Evolutionary conservation across 2,113 vertebrate species (phyloP), one percentile per base, ranked within the genome.

Genomic region (Python bivittatus): DNA sequence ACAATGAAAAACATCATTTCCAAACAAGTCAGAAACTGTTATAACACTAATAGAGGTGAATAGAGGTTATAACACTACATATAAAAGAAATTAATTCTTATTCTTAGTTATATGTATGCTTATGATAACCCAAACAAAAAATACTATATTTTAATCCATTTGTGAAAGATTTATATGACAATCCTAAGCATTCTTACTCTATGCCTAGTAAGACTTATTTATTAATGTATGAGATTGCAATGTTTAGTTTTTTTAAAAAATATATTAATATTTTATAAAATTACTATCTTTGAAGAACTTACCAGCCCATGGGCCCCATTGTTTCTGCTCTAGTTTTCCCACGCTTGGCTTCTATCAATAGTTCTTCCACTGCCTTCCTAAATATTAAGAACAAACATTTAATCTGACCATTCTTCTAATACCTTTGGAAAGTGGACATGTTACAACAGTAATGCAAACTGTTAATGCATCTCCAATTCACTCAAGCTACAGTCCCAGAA

Each of bases 281-380:
- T 33, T 17, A 61, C 6, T 23, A 91, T 4, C 2, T 44, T 58
- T 61, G 25, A 79, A 86, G 44, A 92, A 97, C 98, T 98, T 97
- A 99, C 99, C 99, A 99, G 90, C 99, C 99, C 97, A 99, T 98
- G 9, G 99, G 98, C 93, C 99, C 99, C 99, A 99, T 99, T 56
- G 99, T 99, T 97, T 99, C 99, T 88, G 99, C 99, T 97, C 99
- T 98, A 33, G 98, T 97, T 96, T 98, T 98, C 22, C 99, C 99
- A 95, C 99, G 97, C 94, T 98, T 98, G 48, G 99, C 98, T 94
- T 99, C 99, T 94, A 97, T 98, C 27, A 99, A 98, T 90, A 99
- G 98, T 94, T 99, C 99, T 96, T 99, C 99, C 29, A 99, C 98
- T 48, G 99, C 99, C 61, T 99, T 98, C 94, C 99, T 99, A 92